Evolutionary conservation across 2,113 vertebrate species (phyloP).

Genomic region (Indicator indicator): DNA sequence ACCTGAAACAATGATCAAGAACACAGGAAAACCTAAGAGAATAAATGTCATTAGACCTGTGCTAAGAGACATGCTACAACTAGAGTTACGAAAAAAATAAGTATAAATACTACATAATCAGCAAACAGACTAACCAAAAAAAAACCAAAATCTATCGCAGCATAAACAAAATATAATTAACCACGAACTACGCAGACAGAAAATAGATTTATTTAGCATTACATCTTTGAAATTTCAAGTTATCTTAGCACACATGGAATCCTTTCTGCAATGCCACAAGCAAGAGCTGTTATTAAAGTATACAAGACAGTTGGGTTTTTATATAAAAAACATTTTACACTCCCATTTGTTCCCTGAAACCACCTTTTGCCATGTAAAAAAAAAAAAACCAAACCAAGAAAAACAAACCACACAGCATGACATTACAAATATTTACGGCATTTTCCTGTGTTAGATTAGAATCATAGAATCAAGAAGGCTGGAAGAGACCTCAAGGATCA

Average conservation of each 20-base stretch:
- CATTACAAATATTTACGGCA: constrained; percentile 83
- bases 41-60: too few relatives aligned
- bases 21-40: constrained; percentile 79
- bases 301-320: constrained; percentile 80
- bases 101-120: constrained; percentile 72
- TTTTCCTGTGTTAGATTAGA: constrained; percentile 77
- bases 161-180: constrained; percentile 80
- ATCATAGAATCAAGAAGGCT: too few relatives aligned
- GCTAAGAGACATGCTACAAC: constrained; percentile 82
- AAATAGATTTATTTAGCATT: constrained; percentile 87
- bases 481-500: too few relatives aligned
- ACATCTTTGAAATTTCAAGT: constrained; percentile 83
- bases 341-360: constrained; percentile 81
- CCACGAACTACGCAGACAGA: constrained; percentile 81
- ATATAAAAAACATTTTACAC: constrained; percentile 78
- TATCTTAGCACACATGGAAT: constrained; percentile 77
- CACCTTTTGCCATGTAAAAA: constrained; percentile 66
- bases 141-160: constrained; percentile 73
- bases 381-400: constrained; percentile 6
- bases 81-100: constrained; percentile 78
- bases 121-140: constrained; percentile 74
- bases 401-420: neutral
- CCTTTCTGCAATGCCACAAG: constrained; percentile 75
- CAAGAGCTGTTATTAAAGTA: constrained; percentile 86
- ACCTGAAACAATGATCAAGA: constrained; percentile 75